These are phyloP conservation scores for Melanchra persicariae DNA, from an alignment of 2,888 invertebrate genomes.

Conservation along the genomic window DNA sequence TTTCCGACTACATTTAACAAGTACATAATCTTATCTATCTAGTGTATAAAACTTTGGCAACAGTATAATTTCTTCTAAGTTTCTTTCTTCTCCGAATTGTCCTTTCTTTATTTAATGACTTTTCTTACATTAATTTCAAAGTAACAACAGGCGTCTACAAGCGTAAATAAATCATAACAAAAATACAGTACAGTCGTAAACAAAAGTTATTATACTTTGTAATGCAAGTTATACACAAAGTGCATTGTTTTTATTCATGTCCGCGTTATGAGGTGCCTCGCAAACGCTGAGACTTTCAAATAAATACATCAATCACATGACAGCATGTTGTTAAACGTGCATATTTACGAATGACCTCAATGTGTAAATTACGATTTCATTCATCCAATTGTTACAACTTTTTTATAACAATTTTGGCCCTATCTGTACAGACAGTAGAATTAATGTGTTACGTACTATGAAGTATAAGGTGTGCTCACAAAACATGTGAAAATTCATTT, in stretches of 20 bases:
- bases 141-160: conserved; percentile 2
- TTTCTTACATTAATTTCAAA: neutral
- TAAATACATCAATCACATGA: conserved; percentile 64
- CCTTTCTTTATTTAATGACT: too few species aligned
- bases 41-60: neutral
- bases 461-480: neutral
- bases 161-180: conserved; percentile 33
- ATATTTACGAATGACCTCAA: conserved; percentile 35
- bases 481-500: neutral
- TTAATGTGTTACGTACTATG: neutral
- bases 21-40: neutral
- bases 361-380: conserved; percentile 35
- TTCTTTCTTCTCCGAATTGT: neutral
- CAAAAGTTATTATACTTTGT: conserved; percentile 75
- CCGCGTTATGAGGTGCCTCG: conserved; percentile 71
- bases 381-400: conserved; percentile 18
- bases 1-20: neutral
- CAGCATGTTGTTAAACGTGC: conserved; percentile 19
- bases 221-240: conserved; percentile 70
- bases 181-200: conserved; percentile 41
- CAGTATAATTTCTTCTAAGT: neutral
- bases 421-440: conserved; percentile 7
- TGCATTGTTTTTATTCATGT: conserved; percentile 78
- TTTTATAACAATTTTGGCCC: neutral
- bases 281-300: conserved; percentile 65